phyloP scores from a whole-genome alignment of 2,888 invertebrate species.

The Neoascia interrupta region DNA sequence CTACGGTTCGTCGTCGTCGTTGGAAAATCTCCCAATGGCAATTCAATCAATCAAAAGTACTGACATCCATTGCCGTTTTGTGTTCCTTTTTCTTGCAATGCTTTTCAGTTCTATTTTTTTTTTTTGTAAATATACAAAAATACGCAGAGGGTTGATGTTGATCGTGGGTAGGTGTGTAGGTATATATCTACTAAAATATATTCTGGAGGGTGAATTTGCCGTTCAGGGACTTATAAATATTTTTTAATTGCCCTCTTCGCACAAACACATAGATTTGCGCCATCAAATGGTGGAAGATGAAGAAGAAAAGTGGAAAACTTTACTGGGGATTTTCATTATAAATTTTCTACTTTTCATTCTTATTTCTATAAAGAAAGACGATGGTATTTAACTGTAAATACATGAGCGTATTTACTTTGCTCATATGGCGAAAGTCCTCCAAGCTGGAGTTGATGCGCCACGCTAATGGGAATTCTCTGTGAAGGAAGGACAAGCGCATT shows the following conservation, averaged over 20 bases:
- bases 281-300: slow-evolving; percentile 33
- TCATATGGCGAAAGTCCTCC: too few species aligned
- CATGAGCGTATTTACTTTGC: slow-evolving; percentile 26
- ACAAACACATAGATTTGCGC: slow-evolving; percentile 17
- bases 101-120: slow-evolving; percentile 3
- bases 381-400: slow-evolving; percentile 15
- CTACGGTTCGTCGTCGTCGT: slow-evolving; percentile 20
- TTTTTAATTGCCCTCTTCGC: slow-evolving; percentile 68
- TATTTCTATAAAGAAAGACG: slow-evolving; percentile 30
- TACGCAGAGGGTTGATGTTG: slow-evolving; percentile 46
- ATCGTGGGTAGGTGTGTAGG: neutral
- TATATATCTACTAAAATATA: too few species aligned
- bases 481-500: too few species aligned
- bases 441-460: too few species aligned
- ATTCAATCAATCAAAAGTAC: slow-evolving; percentile 69
- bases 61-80: slow-evolving; percentile 63
- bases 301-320: slow-evolving; percentile 50
- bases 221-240: slow-evolving; percentile 67
- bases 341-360: slow-evolving; percentile 59
- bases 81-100: slow-evolving; percentile 44
- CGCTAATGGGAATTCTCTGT: too few species aligned
- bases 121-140: slow-evolving; percentile 42
- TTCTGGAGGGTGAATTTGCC: slow-evolving; percentile 60
- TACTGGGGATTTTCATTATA: slow-evolving; percentile 64
- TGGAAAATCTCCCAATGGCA: slow-evolving; percentile 70